phyloP scores from a whole-genome alignment of 2,797 vertebrate species.

The Acridotheres tristis region DNA sequence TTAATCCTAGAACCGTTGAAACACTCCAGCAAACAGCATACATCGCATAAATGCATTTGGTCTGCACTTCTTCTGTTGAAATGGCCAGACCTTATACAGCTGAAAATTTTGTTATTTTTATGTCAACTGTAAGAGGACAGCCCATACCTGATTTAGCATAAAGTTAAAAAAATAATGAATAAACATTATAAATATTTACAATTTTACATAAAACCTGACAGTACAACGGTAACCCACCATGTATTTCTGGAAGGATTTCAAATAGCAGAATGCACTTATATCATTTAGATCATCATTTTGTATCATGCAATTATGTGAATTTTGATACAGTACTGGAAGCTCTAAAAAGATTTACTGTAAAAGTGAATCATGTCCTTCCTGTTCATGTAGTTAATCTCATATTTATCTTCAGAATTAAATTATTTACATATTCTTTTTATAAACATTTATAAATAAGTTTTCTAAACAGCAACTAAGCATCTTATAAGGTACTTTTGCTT shows the following conservation, averaged over 20 bases:
- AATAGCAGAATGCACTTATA: neutral
- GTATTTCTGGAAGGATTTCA: neutral
- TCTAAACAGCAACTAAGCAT: neutral
- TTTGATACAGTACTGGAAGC: neutral
- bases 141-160: neutral
- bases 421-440: neutral
- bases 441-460: neutral
- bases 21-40: neutral
- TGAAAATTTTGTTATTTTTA: neutral
- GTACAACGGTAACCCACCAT: neutral
- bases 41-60: neutral
- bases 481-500: neutral
- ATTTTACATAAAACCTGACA: neutral
- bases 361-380: neutral
- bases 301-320: neutral
- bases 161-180: neutral
- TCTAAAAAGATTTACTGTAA: neutral
- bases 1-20: neutral
- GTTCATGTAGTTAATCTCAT: neutral
- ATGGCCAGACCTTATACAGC: neutral
- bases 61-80: neutral
- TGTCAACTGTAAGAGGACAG: neutral
- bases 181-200: neutral
- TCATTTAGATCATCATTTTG: neutral
- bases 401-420: neutral